These are phyloP conservation scores for Falco peregrinus DNA, from an alignment of 2,797 vertebrate genomes.

Conservation along the genomic window DNA sequence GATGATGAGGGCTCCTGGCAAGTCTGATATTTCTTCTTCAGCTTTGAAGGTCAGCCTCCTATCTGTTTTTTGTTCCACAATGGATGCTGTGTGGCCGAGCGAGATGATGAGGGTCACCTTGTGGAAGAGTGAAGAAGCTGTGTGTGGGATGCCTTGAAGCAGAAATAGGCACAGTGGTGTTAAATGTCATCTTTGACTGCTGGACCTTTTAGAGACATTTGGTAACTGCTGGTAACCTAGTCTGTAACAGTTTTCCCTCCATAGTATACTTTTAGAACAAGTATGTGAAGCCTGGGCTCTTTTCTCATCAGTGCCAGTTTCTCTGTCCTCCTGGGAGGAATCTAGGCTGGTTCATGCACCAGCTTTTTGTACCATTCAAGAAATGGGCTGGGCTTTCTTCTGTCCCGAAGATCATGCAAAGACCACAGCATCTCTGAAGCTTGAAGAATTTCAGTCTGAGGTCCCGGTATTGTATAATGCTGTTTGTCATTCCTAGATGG, in stretches of 20 bases:
- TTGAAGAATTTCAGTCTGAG: background rate
- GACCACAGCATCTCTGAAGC: background rate
- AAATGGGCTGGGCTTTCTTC: background rate
- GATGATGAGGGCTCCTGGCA: background rate
- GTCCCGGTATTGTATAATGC: background rate
- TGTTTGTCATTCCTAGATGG: background rate
- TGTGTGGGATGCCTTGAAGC: background rate
- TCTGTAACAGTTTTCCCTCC: background rate
- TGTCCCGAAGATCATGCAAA: background rate
- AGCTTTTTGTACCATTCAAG: background rate
- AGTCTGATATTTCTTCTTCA: background rate
- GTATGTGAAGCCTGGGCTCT: background rate
- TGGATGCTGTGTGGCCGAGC: fast-evolving
- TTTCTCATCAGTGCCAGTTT: background rate
- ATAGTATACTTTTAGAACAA: background rate
- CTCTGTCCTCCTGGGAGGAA: background rate
- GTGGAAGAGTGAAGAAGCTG: background rate
- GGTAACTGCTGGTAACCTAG: background rate
- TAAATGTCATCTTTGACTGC: background rate
- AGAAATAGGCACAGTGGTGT: background rate
- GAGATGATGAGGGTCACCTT: background rate
- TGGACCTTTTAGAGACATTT: background rate
- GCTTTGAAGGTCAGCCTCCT: background rate
- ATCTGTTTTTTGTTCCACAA: background rate
- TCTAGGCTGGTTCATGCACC: background rate